Evolutionary conservation across 2,113 vertebrate species (phyloP).

Genomic region (Chaetops frenatus): DNA sequence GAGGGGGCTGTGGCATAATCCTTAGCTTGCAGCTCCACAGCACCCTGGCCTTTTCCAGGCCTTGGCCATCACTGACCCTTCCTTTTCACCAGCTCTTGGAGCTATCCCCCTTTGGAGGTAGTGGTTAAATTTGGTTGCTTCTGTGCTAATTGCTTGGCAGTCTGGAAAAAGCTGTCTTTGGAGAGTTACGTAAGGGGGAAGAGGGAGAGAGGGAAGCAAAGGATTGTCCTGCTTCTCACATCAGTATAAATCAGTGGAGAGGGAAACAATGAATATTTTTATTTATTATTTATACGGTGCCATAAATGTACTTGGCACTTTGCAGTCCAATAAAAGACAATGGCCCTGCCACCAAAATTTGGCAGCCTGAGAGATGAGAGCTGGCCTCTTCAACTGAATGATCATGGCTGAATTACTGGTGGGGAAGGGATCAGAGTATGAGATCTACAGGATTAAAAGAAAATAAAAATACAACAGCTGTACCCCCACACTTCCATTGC

Average conservation of each 20-base stretch:
- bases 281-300: constrained; percentile 43
- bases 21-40: neutral
- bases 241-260: neutral
- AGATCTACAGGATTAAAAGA: neutral
- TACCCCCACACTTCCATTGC: neutral
- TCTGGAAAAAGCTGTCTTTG: neutral
- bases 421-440: neutral
- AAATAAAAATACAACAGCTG: neutral
- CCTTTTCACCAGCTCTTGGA: neutral
- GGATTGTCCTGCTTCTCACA: neutral
- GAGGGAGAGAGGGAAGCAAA: neutral
- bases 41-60: neutral
- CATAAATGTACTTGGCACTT: constrained; percentile 37
- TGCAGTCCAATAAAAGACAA: constrained; percentile 31
- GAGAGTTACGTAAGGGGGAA: neutral
- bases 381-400: neutral
- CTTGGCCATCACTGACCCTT: neutral
- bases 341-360: neutral
- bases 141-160: constrained; percentile 17
- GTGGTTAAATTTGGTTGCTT: neutral
- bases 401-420: neutral
- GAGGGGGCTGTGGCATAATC: accelerated
- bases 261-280: constrained; percentile 22
- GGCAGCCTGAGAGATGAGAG: neutral
- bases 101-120: neutral